These are phyloP conservation scores for Jordanella pulchra DNA, from an alignment of 2,797 vertebrate genomes.

Conservation along the genomic window DNA sequence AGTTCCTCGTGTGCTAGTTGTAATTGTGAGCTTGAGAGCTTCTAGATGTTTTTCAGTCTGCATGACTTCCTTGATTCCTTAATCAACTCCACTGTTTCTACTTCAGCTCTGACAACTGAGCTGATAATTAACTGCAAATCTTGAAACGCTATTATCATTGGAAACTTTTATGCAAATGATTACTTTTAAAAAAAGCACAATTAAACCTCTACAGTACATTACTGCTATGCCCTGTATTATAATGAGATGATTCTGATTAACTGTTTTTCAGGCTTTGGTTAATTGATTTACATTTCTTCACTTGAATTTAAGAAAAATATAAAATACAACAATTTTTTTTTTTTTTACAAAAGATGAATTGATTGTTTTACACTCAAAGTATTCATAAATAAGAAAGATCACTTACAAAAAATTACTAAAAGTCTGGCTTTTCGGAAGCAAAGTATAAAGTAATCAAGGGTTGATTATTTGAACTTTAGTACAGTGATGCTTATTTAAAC, in stretches of 20 bases:
- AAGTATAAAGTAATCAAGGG: background rate
- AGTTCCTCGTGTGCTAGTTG: conserved; percentile 25
- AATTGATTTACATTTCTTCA: background rate
- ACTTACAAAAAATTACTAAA: background rate
- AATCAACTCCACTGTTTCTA: conserved; percentile 24
- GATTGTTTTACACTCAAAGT: too few relatives aligned
- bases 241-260: too few relatives aligned
- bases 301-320: background rate
- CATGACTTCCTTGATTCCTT: conserved; percentile 23
- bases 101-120: conserved; percentile 15
- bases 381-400: background rate
- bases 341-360: too few relatives aligned
- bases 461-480: background rate
- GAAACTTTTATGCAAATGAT: conserved; percentile 25
- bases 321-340: too few relatives aligned
- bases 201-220: background rate
- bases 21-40: conserved; percentile 24
- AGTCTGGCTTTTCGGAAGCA: background rate
- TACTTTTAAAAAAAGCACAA: background rate
- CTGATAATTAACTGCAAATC: conserved; percentile 19
- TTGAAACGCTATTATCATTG: conserved; percentile 20
- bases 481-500: background rate
- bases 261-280: too few relatives aligned
- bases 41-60: conserved; percentile 22
- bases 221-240: too few relatives aligned